A percentile compares a stretch with the other conserved stretches of the same genome.
Conservation (phyloP, 2,113 vertebrate genomes). For the Alethe castanea region DNA sequence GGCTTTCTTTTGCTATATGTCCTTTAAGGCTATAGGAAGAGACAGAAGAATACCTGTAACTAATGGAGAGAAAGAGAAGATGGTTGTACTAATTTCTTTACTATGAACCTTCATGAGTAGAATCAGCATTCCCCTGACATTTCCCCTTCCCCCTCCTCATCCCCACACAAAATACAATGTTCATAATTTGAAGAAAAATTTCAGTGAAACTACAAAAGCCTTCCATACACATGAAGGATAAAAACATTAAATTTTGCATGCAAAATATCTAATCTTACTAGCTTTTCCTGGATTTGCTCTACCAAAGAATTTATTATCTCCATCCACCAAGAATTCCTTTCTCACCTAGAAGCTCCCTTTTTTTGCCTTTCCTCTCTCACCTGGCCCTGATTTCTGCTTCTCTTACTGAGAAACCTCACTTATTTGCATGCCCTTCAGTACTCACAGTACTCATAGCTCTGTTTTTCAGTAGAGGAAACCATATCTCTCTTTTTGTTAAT, state of each 20-base stretch:
- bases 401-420: background rate
- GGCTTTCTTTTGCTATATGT: background rate
- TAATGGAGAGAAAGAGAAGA: background rate
- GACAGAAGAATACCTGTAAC: background rate
- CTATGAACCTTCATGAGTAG: background rate
- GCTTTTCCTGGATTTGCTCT: background rate
- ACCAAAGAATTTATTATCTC: background rate
- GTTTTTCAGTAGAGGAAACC: background rate
- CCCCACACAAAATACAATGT: background rate
- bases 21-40: background rate
- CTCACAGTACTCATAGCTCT: background rate
- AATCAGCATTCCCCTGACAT: background rate
- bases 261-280: background rate
- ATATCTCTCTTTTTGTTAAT: background rate
- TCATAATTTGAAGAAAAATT: background rate
- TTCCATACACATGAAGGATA: background rate
- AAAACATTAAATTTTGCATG: background rate
- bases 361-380: background rate
- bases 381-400: background rate
- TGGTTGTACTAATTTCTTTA: background rate
- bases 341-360: background rate
- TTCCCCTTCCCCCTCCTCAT: background rate
- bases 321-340: background rate
- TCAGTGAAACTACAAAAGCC: background rate
- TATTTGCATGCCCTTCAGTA: background rate